Evolutionary conservation across 2,797 vertebrate species (phyloP).

Genomic region (Oreochromis mossambicus): DNA sequence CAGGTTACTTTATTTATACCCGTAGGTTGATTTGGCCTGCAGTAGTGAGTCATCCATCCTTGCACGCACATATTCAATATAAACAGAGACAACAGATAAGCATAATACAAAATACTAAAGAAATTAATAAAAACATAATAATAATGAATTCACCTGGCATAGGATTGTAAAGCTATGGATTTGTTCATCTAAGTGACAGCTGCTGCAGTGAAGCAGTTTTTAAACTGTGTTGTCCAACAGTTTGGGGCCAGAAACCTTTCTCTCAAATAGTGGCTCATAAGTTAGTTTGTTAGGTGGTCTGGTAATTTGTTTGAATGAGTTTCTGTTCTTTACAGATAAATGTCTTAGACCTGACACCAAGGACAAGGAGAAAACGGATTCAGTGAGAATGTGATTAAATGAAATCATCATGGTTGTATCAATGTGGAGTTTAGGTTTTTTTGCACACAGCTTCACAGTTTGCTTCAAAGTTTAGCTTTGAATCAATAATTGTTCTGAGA

Average conservation of each 20-base stretch:
- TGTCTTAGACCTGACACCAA: neutral
- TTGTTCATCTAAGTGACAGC: neutral
- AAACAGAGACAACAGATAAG: neutral
- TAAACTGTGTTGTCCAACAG: neutral
- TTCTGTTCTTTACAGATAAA: neutral
- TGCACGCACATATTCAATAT: neutral
- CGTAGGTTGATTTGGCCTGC: neutral
- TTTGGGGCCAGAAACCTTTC: neutral
- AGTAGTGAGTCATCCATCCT: neutral
- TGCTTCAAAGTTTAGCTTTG: neutral
- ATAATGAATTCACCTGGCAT: neutral
- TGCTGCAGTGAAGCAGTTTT: neutral
- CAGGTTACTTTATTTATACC: neutral
- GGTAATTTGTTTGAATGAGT: neutral
- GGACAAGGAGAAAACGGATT: neutral
- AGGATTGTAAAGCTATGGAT: neutral
- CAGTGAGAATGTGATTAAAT: neutral
- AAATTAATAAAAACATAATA: neutral
- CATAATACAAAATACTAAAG: neutral
- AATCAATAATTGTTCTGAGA: neutral
- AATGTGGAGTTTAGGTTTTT: neutral
- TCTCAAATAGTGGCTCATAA: neutral
- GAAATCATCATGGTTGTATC: neutral
- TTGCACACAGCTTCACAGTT: neutral
- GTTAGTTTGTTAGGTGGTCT: neutral